Evolutionary conservation across 2,797 vertebrate genomes (phyloP).

Genomic region (Sparidentex hasta): DNA sequence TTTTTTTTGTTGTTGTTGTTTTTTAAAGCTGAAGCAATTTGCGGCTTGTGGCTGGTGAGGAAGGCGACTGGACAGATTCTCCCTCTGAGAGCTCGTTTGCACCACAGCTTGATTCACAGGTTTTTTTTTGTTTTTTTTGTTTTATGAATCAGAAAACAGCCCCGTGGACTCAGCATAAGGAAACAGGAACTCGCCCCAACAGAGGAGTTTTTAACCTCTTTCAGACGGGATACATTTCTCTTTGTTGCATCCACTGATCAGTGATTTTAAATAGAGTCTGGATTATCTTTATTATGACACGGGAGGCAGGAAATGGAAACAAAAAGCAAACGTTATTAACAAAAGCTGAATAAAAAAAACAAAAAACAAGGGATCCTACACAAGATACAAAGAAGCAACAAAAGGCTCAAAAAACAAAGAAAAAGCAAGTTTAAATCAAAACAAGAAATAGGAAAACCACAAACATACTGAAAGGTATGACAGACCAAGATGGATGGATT

Average conservation of each 20-base stretch:
- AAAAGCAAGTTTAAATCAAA: no score
- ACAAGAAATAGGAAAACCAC: no score
- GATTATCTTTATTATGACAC: no score
- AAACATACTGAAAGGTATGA: no score
- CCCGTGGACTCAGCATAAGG: slow-evolving; percentile 10
- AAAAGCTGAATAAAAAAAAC: no score
- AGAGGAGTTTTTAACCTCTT: neutral
- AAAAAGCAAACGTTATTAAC: no score
- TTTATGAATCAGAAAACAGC: slow-evolving; percentile 29
- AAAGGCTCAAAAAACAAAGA: no score
- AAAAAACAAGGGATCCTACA: no score
- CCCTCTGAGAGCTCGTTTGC: slow-evolving; percentile 50
- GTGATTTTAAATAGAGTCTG: slow-evolving; percentile 8
- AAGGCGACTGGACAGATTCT: slow-evolving; percentile 27
- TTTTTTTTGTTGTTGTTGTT: no score
- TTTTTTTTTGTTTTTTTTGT: neutral
- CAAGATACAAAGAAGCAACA: no score
- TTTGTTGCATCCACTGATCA: neutral
- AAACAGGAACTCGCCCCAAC: neutral
- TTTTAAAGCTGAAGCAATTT: slow-evolving; percentile 20
- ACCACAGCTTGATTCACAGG: slow-evolving; percentile 52
- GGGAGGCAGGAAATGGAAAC: no score
- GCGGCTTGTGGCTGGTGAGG: slow-evolving; percentile 24
- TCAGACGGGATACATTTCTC: neutral
- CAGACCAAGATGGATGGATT: no score